These are phyloP conservation scores for Chloroceryle aenea DNA, from an alignment of 2,113 vertebrate genomes.

Conservation along the genomic window DNA sequence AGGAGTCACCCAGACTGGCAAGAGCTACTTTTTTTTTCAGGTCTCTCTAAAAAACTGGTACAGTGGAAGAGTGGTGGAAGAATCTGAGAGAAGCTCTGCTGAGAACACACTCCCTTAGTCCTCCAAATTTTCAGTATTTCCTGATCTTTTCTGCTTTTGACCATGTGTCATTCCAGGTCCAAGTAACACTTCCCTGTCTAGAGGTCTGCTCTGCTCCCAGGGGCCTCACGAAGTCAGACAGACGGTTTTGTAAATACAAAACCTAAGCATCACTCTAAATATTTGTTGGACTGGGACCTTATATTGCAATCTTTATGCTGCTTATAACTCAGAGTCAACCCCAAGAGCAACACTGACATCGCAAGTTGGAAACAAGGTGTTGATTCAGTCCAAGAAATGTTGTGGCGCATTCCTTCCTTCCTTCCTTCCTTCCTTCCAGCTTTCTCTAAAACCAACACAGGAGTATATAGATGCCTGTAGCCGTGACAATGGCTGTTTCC, in stretches of 20 bases:
- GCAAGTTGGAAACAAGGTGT: not conserved
- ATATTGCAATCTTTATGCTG: not conserved
- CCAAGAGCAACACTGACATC: not conserved
- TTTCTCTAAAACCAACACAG: not conserved
- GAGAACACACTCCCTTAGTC: not conserved
- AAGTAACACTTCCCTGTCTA: not conserved
- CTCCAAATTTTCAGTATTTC: not conserved
- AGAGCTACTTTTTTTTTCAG: not conserved
- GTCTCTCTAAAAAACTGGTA: not conserved
- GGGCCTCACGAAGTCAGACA: not conserved
- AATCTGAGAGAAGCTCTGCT: not conserved
- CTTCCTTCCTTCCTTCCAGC: not conserved
- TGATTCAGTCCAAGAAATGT: not conserved
- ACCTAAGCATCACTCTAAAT: not conserved
- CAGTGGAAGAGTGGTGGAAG: not conserved
- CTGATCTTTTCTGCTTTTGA: not conserved
- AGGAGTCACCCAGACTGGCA: slow-evolving; percentile 39
- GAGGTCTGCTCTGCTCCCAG: not conserved
- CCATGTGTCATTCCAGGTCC: not conserved
- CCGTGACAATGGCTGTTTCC: not conserved
- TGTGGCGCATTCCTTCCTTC: not conserved
- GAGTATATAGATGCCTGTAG: not conserved
- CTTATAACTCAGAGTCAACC: not conserved
- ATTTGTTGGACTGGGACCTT: not conserved
- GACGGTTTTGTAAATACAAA: not conserved